phyloP scores from a whole-genome alignment of 2,888 invertebrate species.

The Lasioglossum villosulum region DNA sequence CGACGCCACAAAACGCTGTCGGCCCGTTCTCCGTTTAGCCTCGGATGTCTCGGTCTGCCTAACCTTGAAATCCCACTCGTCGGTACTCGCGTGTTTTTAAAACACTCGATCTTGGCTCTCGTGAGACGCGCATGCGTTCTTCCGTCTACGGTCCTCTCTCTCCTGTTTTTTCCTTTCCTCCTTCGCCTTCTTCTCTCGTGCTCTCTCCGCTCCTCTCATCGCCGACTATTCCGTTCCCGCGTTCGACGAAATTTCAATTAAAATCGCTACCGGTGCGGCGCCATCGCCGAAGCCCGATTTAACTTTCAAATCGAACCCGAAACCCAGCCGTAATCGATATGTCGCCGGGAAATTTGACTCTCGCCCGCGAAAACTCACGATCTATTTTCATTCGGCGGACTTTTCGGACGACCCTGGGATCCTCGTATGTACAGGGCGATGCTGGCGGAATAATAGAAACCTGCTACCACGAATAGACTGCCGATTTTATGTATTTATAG shows the following conservation, averaged over 20 bases:
- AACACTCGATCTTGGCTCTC: conserved; percentile 63
- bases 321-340: not conserved
- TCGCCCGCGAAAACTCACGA: not conserved
- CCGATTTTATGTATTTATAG: too few species aligned
- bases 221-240: conserved; percentile 29
- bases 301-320: conserved; percentile 18
- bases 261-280: conserved; percentile 34
- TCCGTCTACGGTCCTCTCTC: conserved; percentile 24
- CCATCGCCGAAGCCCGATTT: conserved; percentile 26
- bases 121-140: conserved; percentile 58
- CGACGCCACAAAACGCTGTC: conserved; percentile 54
- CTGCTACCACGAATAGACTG: too few species aligned
- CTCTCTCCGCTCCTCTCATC: conserved; percentile 20
- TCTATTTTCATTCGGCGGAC: not conserved
- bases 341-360: conserved; percentile 7
- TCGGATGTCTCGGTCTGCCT: conserved; percentile 73
- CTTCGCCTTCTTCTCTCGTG: conserved; percentile 20
- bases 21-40: conserved; percentile 64
- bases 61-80: conserved; percentile 80
- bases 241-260: conserved; percentile 60
- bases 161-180: conserved; percentile 41
- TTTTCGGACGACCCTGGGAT: not conserved
- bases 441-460: too few species aligned
- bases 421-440: not conserved
- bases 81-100: conserved; percentile 74